Evolutionary conservation across 2,888 invertebrate genomes (phyloP), one percentile per base, ranked within the genome.

Genomic region (Patella pellucida): DNA sequence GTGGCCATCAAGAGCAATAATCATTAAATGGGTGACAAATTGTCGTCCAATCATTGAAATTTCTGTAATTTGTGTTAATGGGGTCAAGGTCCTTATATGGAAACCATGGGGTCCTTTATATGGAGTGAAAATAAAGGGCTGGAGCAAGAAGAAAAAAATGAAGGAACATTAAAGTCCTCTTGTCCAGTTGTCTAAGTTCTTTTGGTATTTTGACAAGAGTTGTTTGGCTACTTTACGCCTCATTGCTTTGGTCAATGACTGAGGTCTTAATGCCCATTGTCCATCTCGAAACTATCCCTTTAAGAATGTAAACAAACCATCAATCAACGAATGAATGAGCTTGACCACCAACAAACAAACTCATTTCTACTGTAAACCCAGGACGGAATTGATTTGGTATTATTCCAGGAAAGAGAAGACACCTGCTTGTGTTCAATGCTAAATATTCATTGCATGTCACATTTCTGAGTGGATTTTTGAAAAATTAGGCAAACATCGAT

Each of bases 141-240:
- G 41, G 9, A 41, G 41, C 41, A 41, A 41, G 41, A 9, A 41
- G 41, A 41, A 41, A 41, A 9, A 41, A 41, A 41, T 41, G 41
- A 9, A 41, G 41, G 41, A 41, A 41, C 41, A 41, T 41, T 41
- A 41, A 41, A 41, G 62, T 62, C 19, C 23, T 23, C 62, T 62
- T 62, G 62, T 62, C 19, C 62, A 11, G 19, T 62, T 23, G 62
- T 62, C 19, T 23, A 23, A 23, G 62, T 62, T 23, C 62, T 12
- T 23, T 62, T 62, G 19, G 12, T 23, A 62, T 23, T 62, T 62
- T 62, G 62, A 62, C 62, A 62, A 62, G 62, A 62, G 19, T 19
- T 62, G 62, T 62, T 62, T 62, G 62, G 23, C 62, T 62, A 62
- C 62, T 62, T 62, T 62, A 62, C 62, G 62, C 62, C 62, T 62